Evolutionary conservation across 2,888 invertebrate species (phyloP).

Genomic region (Melikaiella ostensackeni): DNA sequence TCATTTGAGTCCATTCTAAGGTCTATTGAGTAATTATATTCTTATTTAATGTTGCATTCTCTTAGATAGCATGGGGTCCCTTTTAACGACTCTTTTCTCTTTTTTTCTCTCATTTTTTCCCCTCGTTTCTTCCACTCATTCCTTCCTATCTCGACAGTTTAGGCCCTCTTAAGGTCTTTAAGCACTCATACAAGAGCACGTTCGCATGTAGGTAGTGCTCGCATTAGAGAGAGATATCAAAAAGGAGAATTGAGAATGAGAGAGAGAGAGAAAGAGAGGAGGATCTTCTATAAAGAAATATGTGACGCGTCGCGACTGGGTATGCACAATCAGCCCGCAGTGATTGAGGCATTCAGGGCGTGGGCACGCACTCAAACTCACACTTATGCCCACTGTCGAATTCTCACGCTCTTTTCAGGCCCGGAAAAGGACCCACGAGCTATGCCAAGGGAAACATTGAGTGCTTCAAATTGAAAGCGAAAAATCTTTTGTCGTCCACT

Average conservation of each 20-base stretch:
- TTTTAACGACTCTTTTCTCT: background rate
- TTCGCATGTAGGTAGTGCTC: slow-evolving; percentile 2
- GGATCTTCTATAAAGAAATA: slow-evolving; percentile 51
- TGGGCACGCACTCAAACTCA: slow-evolving; percentile 64
- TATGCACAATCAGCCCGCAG: slow-evolving; percentile 70
- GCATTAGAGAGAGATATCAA: slow-evolving; percentile 1
- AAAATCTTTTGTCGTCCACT: slow-evolving; percentile 47
- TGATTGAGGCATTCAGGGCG: slow-evolving; percentile 70
- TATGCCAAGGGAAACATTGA: slow-evolving; percentile 23
- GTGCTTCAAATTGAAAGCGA: slow-evolving; percentile 36
- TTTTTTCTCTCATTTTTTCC: slow-evolving; percentile 17
- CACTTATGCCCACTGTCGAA: slow-evolving; percentile 59
- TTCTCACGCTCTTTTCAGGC: slow-evolving; percentile 65
- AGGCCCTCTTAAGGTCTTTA: slow-evolving; percentile 56
- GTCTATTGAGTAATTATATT: slow-evolving; percentile 5
- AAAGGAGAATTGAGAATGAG: background rate
- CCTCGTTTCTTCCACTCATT: slow-evolving; percentile 39
- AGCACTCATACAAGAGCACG: slow-evolving; percentile 21
- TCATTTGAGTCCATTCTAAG: background rate
- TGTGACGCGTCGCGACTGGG: slow-evolving; percentile 63
- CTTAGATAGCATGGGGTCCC: slow-evolving; percentile 5
- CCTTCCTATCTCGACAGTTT: slow-evolving; percentile 57
- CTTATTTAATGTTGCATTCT: slow-evolving; percentile 10
- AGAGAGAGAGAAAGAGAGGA: slow-evolving; percentile 36
- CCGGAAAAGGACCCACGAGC: slow-evolving; percentile 41